Base-by-base conservation (phyloP, 92 coral and sea anemone genomes). In the Paragorgia papillata region DNA sequence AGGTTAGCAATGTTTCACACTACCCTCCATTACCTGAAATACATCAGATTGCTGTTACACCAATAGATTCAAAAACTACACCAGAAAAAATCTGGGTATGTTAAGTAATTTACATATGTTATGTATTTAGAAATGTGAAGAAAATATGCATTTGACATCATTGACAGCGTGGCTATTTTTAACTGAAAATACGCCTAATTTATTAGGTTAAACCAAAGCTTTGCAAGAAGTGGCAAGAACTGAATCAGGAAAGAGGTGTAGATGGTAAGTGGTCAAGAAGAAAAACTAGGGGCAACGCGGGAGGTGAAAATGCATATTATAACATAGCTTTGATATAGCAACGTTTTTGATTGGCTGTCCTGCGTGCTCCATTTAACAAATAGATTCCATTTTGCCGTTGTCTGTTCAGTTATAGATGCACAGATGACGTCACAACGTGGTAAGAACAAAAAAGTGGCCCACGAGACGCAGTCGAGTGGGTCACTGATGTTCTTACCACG, bases 161-260 rank as follows among this genome's bases (percentile, higher is more conserved):
- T 46, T n/a, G n/a, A n/a, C n/a, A n/a, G n/a, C n/a, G n/a, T n/a
- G n/a, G n/a, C n/a, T n/a, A n/a, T n/a, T n/a, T n/a, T n/a, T n/a
- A n/a, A n/a, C n/a, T n/a, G n/a, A n/a, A n/a, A n/a, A 2, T 74
- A 60, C 15, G 0, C 50, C 29, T 18, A 22, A 57, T 76, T 39
- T 24, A n/a, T 62, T 88, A 78, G 97, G 71, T 92, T 41, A 87
- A 85, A 67, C 79, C 82, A 46, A 92, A 80, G 29, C 89, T 92
- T 46, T 73, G 80, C 46, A 54, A 79, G 62, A 41, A 79, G 0
- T 92, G 97, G 97, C 60, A 78, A 13, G 50, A 70, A 24, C 56
- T 79, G 17, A 89, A 85, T 68, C 44, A 59, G 39, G 29, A 51
- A 18, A 48, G 48, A 18, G 54, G 75, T 17, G 21, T 49, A 30